Base-by-base conservation (phyloP, 1,140 invertebrate species). In the Drosophila ironensis region DNA sequence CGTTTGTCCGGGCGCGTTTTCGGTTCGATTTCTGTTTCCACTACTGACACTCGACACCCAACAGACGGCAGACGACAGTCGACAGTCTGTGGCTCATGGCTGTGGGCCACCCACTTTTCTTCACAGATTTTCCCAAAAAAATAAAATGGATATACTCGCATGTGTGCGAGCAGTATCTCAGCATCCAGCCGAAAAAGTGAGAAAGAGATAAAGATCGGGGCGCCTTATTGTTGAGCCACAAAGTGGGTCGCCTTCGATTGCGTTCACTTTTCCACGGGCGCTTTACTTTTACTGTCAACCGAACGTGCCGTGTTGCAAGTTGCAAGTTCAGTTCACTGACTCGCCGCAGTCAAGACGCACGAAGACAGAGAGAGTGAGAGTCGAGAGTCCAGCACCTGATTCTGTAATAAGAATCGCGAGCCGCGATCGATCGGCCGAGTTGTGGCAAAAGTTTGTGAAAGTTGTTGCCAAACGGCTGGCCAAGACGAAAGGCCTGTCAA, bases 201-300 rank as follows among this genome's bases (percentile, higher is more conserved):
- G 56, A 44, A 42, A 50, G 30, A 68, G 47, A 48, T 33, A 35
- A 38, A 40, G 28, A 37, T 33, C 33, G 30, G 4, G 27, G 64
- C 51, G 51, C 24, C 48, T 50, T 48, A 50, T 63, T 71, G 45
- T 41, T 72, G 47, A 46, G 24, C 41, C 41, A 19, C 37, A 57
- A 82, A 70, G 72, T 84, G 59, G 78, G 78, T 84, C 77, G 51
- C 54, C 42, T 63, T 67, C 60, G 68, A 84, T 78, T 84, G 80
- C 78, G 73, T 84, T 82, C 78, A 82, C 78, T 82, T 82, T 82
- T 84, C 66, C 74, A 53, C 24, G 33, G 56, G 51, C 16, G 51
- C 50, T 30, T 71, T 78, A 82, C 78, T 82, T 82, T 82, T 82
- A 82, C 78, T 82, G 78, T 82, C 78, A 82, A 84, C 69, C 63